Evolutionary conservation across 2,797 vertebrate species (phyloP).

Genomic region (Nyctibius grandis): DNA sequence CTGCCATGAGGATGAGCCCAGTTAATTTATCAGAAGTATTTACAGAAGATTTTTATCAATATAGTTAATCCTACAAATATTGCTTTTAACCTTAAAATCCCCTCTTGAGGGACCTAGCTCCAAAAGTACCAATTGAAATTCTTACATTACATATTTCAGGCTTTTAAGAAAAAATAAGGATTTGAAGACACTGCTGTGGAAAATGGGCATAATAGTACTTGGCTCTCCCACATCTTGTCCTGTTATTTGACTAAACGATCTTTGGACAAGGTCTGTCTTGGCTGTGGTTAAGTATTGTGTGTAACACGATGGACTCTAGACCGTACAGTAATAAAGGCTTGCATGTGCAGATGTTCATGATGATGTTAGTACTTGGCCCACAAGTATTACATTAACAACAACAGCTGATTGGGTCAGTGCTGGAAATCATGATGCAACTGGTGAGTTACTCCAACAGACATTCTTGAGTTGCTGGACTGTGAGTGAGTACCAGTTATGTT

Average conservation of each 20-base stretch:
- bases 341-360: neutral
- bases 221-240: neutral
- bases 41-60: neutral
- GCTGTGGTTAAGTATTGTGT: neutral
- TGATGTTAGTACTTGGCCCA: neutral
- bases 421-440: neutral
- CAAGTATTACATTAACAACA: neutral
- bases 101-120: neutral
- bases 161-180: neutral
- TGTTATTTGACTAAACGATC: neutral
- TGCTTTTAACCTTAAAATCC: neutral
- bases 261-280: neutral
- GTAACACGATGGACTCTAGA: neutral
- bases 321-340: neutral
- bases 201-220: neutral
- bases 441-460: neutral
- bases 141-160: fast-evolving
- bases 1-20: neutral
- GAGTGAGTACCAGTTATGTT: neutral
- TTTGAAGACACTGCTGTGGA: neutral
- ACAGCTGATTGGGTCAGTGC: neutral
- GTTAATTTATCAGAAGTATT: neutral
- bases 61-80: neutral
- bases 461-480: neutral
- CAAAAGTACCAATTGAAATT: neutral